A percentile compares a stretch with the other conserved stretches of the same genome.
Evolutionary conservation across 2,888 invertebrate species (phyloP).

Genomic region (Trichopoda pennipes): DNA sequence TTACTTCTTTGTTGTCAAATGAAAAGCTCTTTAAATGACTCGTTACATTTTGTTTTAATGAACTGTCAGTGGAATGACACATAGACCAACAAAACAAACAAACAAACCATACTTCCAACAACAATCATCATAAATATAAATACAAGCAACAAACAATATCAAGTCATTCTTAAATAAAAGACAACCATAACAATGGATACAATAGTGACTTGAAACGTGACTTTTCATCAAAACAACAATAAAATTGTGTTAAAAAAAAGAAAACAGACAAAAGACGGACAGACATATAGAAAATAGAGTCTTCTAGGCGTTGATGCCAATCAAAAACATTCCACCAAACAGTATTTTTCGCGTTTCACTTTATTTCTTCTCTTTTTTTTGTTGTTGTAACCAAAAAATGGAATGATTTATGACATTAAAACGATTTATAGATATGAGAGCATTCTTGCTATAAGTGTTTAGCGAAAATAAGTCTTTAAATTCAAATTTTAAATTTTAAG

Average conservation of each 20-base stretch:
- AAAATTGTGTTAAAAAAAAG: constrained; percentile 33
- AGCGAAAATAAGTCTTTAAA: constrained; percentile 44
- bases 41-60: constrained; percentile 60
- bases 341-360: constrained; percentile 1
- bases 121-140: constrained; percentile 52
- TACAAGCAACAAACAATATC: constrained; percentile 48
- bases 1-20: constrained; percentile 8
- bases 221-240: constrained; percentile 65
- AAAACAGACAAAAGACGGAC: constrained; percentile 8
- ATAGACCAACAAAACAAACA: constrained; percentile 23
- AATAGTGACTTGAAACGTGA: constrained; percentile 61
- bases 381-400: constrained; percentile 32
- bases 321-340: constrained; percentile 56
- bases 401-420: constrained; percentile 62
- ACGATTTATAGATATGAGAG: constrained; percentile 36
- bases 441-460: constrained; percentile 16
- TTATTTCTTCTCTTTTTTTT: background rate
- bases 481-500: constrained; percentile 20
- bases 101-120: constrained; percentile 10
- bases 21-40: constrained; percentile 52
- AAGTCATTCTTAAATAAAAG: constrained; percentile 61
- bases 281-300: constrained; percentile 42
- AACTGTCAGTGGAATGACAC: constrained; percentile 64
- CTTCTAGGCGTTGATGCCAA: constrained; percentile 66
- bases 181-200: constrained; percentile 63